Conservation (phyloP, 2,888 invertebrate genomes). For the Apomyelois bistriatella region DNA sequence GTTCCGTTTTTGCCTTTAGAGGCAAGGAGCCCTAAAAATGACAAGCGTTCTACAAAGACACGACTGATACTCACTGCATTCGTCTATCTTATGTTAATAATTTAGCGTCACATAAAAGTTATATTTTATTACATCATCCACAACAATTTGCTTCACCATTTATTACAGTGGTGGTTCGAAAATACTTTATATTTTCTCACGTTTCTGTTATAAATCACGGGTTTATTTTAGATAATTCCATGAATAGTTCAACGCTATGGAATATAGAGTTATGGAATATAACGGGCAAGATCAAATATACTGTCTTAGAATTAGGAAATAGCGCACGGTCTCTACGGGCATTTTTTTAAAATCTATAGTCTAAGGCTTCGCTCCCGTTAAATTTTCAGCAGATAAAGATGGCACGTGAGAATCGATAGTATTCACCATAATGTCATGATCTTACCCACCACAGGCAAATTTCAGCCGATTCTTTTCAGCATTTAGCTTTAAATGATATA, state of each 20-base stretch:
- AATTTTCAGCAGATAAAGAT: too few relatives aligned
- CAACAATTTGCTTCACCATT: conserved; percentile 24
- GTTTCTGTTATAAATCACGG: conserved; percentile 58
- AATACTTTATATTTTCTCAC: conserved; percentile 59
- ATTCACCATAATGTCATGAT: too few relatives aligned
- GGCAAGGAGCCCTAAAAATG: neutral
- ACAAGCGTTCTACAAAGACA: neutral
- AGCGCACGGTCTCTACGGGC: too few relatives aligned
- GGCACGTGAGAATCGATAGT: too few relatives aligned
- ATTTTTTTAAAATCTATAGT: too few relatives aligned
- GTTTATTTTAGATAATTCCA: conserved; percentile 61
- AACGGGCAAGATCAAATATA: too few relatives aligned
- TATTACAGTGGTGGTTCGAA: conserved; percentile 25
- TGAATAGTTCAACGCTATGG: conserved; percentile 46
- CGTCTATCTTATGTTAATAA: conserved; percentile 14
- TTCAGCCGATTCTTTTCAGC: too few relatives aligned
- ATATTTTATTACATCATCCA: neutral
- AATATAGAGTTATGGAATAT: neutral
- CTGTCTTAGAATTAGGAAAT: too few relatives aligned
- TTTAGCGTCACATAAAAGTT: neutral
- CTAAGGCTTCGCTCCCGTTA: too few relatives aligned
- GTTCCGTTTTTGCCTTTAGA: too few relatives aligned
- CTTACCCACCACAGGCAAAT: too few relatives aligned
- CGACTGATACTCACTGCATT: conserved; percentile 20
- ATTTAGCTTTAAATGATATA: too few relatives aligned